These are phyloP conservation scores for Drosophila peninsularis DNA, from an alignment of 2,888 invertebrate genomes.

Conservation along the genomic window DNA sequence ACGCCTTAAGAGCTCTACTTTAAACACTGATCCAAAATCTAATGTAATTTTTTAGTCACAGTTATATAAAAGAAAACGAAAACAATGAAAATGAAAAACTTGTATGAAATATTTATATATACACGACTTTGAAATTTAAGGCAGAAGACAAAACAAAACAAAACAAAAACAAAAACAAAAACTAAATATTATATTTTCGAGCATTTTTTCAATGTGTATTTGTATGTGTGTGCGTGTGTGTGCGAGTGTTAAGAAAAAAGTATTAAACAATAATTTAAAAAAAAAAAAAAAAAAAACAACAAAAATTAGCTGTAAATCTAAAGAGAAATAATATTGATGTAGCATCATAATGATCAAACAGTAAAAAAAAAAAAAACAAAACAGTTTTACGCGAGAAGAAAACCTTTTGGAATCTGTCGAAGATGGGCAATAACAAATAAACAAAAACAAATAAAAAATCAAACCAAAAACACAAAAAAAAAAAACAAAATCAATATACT, in stretches of 20 bases:
- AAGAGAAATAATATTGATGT: conserved; percentile 24
- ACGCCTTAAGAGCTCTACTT: conserved; percentile 54
- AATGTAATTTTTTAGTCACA: conserved; percentile 32
- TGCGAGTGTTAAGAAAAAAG: conserved; percentile 30
- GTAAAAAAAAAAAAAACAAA: conserved; percentile 6
- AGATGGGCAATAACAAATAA: conserved; percentile 14
- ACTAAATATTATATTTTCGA: conserved; percentile 57
- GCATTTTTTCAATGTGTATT: conserved; percentile 63
- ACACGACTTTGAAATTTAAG: conserved; percentile 41
- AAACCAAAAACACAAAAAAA: conserved; percentile 20
- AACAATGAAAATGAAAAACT: conserved; percentile 16
- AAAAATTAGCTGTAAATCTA: conserved; percentile 23
- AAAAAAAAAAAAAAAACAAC: conserved; percentile 29
- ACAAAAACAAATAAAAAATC: conserved; percentile 22
- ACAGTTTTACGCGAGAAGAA: conserved; percentile 12
- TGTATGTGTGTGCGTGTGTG: conserved; percentile 32
- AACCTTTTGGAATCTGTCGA: conserved; percentile 16
- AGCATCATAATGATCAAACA: conserved; percentile 7
- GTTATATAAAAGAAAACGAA: conserved; percentile 15
- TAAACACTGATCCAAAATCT: conserved; percentile 32
- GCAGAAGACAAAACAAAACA: conserved; percentile 8
- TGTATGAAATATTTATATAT: conserved; percentile 52
- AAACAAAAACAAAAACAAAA: conserved; percentile 19
- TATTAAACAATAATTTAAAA: conserved; percentile 41
- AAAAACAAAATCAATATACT: conserved; percentile 14